These are phyloP conservation scores for Panurus biarmicus DNA, from an alignment of 2,113 vertebrate species.

Conservation along the genomic window DNA sequence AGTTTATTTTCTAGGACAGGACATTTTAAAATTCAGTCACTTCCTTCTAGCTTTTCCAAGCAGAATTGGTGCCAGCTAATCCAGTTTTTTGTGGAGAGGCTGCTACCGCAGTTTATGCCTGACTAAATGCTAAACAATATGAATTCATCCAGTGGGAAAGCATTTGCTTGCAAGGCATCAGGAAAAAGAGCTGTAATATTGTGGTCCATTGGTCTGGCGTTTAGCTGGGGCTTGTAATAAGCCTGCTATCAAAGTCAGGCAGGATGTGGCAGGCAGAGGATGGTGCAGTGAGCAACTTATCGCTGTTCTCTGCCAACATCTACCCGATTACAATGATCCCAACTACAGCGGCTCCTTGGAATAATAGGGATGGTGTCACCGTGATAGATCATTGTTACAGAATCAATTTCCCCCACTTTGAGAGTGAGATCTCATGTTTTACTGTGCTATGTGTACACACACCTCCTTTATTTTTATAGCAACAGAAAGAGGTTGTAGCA, in stretches of 20 bases:
- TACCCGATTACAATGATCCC: not conserved
- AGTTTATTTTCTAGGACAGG: constrained; percentile 22
- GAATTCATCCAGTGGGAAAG: not conserved
- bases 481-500: not conserved
- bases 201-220: not conserved
- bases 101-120: not conserved
- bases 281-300: not conserved
- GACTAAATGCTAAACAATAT: not conserved
- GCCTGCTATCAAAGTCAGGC: not conserved
- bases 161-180: not conserved
- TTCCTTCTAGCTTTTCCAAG: not conserved
- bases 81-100: not conserved
- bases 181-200: not conserved
- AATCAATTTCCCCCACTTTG: not conserved
- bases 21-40: not conserved
- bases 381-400: not conserved
- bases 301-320: not conserved
- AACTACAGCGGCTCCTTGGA: not conserved
- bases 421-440: not conserved
- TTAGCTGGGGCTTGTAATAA: not conserved
- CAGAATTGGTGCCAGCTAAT: not conserved
- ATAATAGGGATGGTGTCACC: not conserved
- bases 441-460: not conserved
- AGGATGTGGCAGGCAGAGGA: not conserved
- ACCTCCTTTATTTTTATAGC: not conserved